Base-by-base conservation (phyloP, 2,888 invertebrate genomes). In the Ashinkailepas kermadecensis region DNA sequence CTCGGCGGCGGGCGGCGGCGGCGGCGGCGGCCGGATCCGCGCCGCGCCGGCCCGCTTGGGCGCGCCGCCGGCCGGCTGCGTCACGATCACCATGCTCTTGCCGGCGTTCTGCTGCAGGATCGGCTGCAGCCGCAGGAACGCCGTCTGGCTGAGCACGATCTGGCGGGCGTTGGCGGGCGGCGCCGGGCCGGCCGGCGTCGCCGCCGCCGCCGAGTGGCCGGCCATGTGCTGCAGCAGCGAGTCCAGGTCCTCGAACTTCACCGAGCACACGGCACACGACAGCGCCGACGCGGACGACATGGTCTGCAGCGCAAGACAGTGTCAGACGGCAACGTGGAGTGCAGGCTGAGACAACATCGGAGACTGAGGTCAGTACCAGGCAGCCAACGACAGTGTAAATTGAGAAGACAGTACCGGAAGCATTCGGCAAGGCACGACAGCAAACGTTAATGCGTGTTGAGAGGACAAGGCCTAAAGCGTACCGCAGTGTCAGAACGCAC, bases 171-270 rank as follows among this genome's bases (percentile, higher is more conserved):
- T 78, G 78, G n/a, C 23, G 7, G 57, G 8, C n/a, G 13, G 23
- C 21, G 13, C n/a, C 58, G 57, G 58, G 13, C 21, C 8, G 21
- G 78, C 23, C 12, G 78, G 23, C 1, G 23, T n/a, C 23, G 57
- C 23, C 11, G 78, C n/a, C 10, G 78, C 11, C n/a, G 78, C 78
- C 58, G 78, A 13, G 78, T 78, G 78, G 11, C 58, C 78, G 9
- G 58, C 57, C 78, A 78, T 78, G 58, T 78, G 78, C 23, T 78
- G 57, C 78, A 78, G 78, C 58, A 78, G 58, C 6, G 78, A n/a
- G 57, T 78, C 58, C 23, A 78, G 23, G 78, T 78, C 78, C 57
- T 78, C 78, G 23, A 78, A 58, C 78, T 78, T 57, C 23, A 57
- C 57, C 12, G 78, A 78, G 23, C 78, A 78, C 13, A 58, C 58